Conservation (phyloP, 2,888 invertebrate species). For the Chesias legatella region DNA sequence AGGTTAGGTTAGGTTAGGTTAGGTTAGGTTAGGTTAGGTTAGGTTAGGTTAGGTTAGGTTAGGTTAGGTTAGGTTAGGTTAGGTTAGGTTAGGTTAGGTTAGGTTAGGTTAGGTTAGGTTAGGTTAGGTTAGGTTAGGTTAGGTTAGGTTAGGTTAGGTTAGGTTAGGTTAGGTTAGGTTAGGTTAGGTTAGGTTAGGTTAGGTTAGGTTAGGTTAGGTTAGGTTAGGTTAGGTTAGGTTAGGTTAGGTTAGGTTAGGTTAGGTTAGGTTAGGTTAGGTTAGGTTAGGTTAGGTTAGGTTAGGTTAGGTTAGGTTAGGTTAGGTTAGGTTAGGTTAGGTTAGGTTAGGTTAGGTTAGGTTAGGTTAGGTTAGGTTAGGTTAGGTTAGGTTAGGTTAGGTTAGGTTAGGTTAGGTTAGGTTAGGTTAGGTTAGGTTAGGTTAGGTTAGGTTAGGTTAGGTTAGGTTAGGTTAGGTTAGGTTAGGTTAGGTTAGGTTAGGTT, state of each 20-base stretch:
- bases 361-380: conserved; percentile 28
- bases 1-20: conserved; percentile 18
- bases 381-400: conserved; percentile 32
- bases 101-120: conserved; percentile 32
- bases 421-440: conserved; percentile 31
- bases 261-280: conserved; percentile 33
- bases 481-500: conserved; percentile 27
- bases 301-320: conserved; percentile 26
- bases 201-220: conserved; percentile 4
- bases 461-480: conserved; percentile 29
- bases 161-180: conserved; percentile 4
- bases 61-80: conserved; percentile 28
- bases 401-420: conserved; percentile 29
- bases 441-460: conserved; percentile 30
- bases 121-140: conserved; percentile 31
- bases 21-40: conserved; percentile 24
- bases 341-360: conserved; percentile 27
- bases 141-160: conserved; percentile 12
- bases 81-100: conserved; percentile 31
- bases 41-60: conserved; percentile 22
- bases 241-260: conserved; percentile 1
- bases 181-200: conserved; percentile 4
- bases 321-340: conserved; percentile 33
- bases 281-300: conserved; percentile 26
- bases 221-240: conserved; percentile 4